Base-by-base conservation (phyloP, 2,113 vertebrate genomes). In the Rhodinocichla rosea region DNA sequence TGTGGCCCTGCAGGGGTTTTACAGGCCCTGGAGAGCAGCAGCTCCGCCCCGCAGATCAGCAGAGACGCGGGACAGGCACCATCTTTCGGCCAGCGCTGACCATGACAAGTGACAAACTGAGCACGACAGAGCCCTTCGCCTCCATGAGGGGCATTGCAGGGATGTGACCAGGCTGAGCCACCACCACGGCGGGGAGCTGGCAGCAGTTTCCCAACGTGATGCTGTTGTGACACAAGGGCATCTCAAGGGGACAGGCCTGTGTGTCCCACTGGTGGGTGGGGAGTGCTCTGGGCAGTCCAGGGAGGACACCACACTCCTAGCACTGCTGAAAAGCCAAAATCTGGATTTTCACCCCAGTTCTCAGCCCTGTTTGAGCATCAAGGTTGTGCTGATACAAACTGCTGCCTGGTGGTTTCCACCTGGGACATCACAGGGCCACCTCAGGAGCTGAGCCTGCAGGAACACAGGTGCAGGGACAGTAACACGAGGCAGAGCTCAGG, bases 11-110 rank as follows among this genome's bases (percentile, higher is more conserved):
- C 52, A 19, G 33, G 50, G 55, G n/a, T 19, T 67, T 33, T 2
- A 24, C 40, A 53, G 39, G 53, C 82, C 55, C 3, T 0, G 24
- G 53, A 32, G 79, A 73, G 80, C 81, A 2, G 74, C 87, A n/a
- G 87, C 47, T 71, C 47, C 30, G 7, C 62, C 83, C 11, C 10
- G 52, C 62, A 17, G 21, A 42, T 0, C 62, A 10, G 83, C 63
- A 39, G 60, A 94, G 35, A 81, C 6, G 45, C 2, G 39, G 75
- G 88, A 93, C 33, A 96, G 90, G 94, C 94, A 96, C 93, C 86
- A 94, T 83, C 94, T 96, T 37, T 95, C 47, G 94, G 96, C 80
- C 90, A 39, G 18, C 20, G 67, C 94, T 89, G 92, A 87, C 92
- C 89, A 96, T 75, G 85, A 92, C 94, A 96, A 92, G 85, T 2